These are phyloP conservation scores for Heptranchias perlo DNA, from an alignment of 2,113 vertebrate genomes.

Conservation along the genomic window DNA sequence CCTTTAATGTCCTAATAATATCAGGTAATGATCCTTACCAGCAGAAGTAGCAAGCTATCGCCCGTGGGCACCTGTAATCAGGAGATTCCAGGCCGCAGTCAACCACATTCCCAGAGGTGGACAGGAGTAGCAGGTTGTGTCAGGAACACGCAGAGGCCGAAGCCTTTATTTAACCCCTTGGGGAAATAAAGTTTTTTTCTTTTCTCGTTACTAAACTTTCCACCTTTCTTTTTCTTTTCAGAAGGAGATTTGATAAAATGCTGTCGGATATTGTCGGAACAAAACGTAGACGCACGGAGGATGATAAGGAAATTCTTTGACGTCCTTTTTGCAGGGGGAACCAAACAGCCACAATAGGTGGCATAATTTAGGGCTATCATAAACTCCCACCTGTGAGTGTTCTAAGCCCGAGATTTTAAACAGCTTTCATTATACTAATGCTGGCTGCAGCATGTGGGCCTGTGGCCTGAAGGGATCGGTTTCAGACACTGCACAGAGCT, in stretches of 20 bases:
- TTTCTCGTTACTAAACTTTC: background rate
- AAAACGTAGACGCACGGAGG: no score
- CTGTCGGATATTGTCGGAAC: background rate
- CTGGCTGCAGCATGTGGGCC: background rate
- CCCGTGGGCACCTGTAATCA: constrained; percentile 19
- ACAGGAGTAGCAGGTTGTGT: background rate
- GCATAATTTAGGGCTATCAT: background rate
- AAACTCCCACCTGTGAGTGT: background rate
- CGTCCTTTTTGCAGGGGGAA: background rate
- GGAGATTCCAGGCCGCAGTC: background rate
- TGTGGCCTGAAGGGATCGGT: background rate
- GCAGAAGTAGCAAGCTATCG: background rate
- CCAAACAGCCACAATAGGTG: background rate
- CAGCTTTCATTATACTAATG: background rate
- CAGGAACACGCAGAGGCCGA: background rate
- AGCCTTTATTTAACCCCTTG: background rate
- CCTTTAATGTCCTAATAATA: constrained; percentile 37
- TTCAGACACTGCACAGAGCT: background rate
- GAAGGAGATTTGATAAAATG: background rate
- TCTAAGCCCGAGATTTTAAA: background rate
- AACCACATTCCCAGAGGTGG: constrained; percentile 30
- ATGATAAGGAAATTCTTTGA: background rate
- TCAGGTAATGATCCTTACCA: constrained; percentile 24
- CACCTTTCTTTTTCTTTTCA: background rate
- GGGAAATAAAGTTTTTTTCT: constrained; percentile 19